Evolutionary conservation across 2,797 vertebrate genomes (phyloP), one percentile per base, ranked within the genome.

Genomic region (Setipinna tenuifilis): DNA sequence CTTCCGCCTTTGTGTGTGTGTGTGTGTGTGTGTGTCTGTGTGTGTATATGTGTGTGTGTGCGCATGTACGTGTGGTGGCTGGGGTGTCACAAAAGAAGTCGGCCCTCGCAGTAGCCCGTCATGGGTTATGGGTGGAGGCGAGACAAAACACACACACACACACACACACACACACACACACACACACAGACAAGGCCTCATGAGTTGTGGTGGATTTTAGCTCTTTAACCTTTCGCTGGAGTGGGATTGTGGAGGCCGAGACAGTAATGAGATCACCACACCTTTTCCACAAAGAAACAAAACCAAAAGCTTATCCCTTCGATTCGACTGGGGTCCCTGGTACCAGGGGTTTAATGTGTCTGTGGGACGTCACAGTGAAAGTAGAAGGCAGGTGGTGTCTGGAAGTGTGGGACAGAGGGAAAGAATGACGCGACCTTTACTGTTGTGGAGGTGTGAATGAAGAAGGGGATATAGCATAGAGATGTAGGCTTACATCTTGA

Each of bases 121-220:
- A 44, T 19, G 17, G 17, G 19, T 78, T 44, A 78, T 6, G 35
- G 71, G 35, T 35, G 7, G 7, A 78, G 35, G 16, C 31, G 31
- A 21, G 35, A 44, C 35, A 78, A 9, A 7, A 6, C 46, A 48
- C 46, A 48, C 46, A 48, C 46, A 48, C 46, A 48, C 48, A 14
- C 81, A 25, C 81, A 57, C 48, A 25, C 41, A 82, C n/a, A 82
- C 28, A 81, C 41, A 12, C n/a, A 82, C 54, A 48, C 46, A 48
- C 46, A 54, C 2, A 54, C 46, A 84, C 85, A 84, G 71, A 83
- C 48, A 65, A 50, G n/a, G 31, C 25, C 28, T 28, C 35, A 46
- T 35, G 44, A 86, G 84, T 54, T 65, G 61, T 86, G 50, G 81
- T 84, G 58, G 61, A 46, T 41, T 88, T 86, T 82, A 62, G 48